A percentile compares a stretch with the other conserved stretches of the same genome.
These are phyloP conservation scores for Hirudo medicinalis DNA, from an alignment of 1,140 invertebrate genomes.

Conservation along the genomic window DNA sequence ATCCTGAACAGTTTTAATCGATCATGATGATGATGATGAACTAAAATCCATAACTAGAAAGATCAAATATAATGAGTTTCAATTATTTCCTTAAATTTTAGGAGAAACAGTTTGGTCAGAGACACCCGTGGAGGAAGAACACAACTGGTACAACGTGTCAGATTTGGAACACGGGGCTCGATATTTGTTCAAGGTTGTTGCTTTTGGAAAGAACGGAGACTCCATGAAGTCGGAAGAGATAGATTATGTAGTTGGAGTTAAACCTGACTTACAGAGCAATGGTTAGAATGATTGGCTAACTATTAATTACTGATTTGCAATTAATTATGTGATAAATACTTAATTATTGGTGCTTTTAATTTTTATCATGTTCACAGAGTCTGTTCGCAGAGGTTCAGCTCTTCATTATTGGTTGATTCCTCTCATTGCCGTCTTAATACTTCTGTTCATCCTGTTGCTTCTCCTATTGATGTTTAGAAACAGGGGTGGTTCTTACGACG, in stretches of 20 bases:
- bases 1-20: not conserved
- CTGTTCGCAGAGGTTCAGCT: too few species aligned
- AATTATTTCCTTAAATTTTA: not conserved
- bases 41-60: not conserved
- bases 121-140: conserved; percentile 15
- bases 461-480: too few species aligned
- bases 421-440: too few species aligned
- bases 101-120: conserved; percentile 13
- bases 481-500: too few species aligned
- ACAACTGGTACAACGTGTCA: conserved; percentile 48
- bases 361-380: too few species aligned
- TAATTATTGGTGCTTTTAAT: too few species aligned
- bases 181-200: conserved; percentile 71
- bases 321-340: too few species aligned
- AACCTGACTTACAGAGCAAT: not conserved
- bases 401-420: too few species aligned
- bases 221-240: conserved; percentile 14
- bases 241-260: not conserved
- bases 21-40: not conserved
- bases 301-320: too few species aligned
- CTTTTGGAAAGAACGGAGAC: conserved; percentile 61
- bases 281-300: too few species aligned
- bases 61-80: too few species aligned
- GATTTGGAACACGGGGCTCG: conserved; percentile 63
- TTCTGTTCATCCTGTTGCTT: too few species aligned